Evolutionary conservation across 1,140 invertebrate genomes (phyloP), one percentile per base, ranked within the genome.

Genomic region (Capitella teleta): DNA sequence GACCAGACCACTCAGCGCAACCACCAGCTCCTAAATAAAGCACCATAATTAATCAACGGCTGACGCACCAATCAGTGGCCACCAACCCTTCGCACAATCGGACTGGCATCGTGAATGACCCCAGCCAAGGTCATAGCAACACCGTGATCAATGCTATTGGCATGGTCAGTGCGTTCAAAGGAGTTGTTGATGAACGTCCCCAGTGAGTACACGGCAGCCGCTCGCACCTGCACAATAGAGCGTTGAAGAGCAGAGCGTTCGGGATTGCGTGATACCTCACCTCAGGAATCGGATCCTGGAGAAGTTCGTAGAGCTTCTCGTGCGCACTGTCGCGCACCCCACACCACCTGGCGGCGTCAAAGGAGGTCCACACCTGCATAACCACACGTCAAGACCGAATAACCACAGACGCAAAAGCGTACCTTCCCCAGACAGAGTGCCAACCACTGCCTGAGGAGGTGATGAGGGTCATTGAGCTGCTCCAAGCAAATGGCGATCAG

Each of bases 291-390:
- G 80, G 74, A 75, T 94, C 87, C 47, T 78, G 73, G 6, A 95
- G 73, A 41, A 94, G 74, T 28, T 72, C 78, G 59, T 82, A 87
- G 1, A 96, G 76, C 74, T 96, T 95, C 68, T 97, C 93, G 73
- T 95, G 90, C 5, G 93, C 92, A 53, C 83, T 82, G 66, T 96
- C 90, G n/a, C 94, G 76, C 12, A 91, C 92, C 8, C 90, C 93
- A 42, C 86, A 89, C 92, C 93, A 96, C 51, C 90, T 78, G 19
- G 93, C 92, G 63, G 84, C 83, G 62, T 93, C 87, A 68, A 85
- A 94, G 63, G 88, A 83, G 52, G 85, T 82, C 95, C 94, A 98
- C 25, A 94, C 77, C 63, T 87, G 77, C 32, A 34, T 10, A 34
- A 34, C 32, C n/a, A n/a, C 10, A 34, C 10, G 32, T n/a, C 32